Base-by-base conservation (phyloP, 2,797 vertebrate genomes). In the Typhlichthys eigenmanni region DNA sequence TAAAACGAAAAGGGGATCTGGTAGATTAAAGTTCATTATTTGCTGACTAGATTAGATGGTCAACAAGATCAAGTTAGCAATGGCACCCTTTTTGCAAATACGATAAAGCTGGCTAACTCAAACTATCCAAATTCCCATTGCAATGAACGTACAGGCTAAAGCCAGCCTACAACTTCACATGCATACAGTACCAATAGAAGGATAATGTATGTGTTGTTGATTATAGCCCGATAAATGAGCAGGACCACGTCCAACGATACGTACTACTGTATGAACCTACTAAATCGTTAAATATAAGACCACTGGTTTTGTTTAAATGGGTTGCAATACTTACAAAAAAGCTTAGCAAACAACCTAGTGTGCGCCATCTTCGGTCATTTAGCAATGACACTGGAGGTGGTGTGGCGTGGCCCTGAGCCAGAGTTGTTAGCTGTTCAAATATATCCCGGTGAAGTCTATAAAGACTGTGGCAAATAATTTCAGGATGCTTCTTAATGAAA, bases 361-460 rank as follows among this genome's bases (percentile, higher is more conserved):
- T 92, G 92, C 75, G 89, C 92, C 94, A 95, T 95, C 87, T 88
- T 94, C 87, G 92, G 93, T 94, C 94, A 93, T 88, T 93, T 88
- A 85, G 90, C 94, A 95, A 95, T 95, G 94, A 95, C 94, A 95
- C 91, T 11, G 64, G 58, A 75, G 76, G 51, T 48, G 66, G 17
- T 72, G 38, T 43, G 38, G 38, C 9, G 38, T 43, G 87, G 90
- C 85, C 91, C 90, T 63, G 1, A 60, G 57, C 62, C 43, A 43
- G 1, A 55, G 1, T 56, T n/a, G 63, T 64, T 74, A 84, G 91
- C 14, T 83, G 83, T 8, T 73, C 62, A 67, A 2, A 64, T 66
- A 83, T 69, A 65, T 85, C 32, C 72, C 4, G 49, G 17, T 46
- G 0, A 24, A 58, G 58, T 17, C 0, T 1, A 1, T 43, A 1